A percentile compares a stretch with the other conserved stretches of the same genome.
These are phyloP conservation scores for Protaetia brevitarsis DNA, from an alignment of 1,140 invertebrate species.

Conservation along the genomic window DNA sequence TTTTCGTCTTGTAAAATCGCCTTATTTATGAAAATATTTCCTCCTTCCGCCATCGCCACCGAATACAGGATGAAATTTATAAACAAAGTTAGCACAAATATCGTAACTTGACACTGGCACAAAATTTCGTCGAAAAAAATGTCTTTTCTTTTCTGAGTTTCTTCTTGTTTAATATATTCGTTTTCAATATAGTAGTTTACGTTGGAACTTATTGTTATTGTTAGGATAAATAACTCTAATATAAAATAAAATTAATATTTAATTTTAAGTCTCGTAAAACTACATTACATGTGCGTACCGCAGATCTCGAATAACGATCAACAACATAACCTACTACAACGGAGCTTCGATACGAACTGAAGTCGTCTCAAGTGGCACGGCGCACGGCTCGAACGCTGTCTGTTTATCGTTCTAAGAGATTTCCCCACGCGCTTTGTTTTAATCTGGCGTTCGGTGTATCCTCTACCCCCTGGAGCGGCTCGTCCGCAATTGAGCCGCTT, in stretches of 20 bases:
- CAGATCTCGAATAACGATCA: background rate
- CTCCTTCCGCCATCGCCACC: background rate
- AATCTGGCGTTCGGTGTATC: background rate
- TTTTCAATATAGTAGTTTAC: background rate
- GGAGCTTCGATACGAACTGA: background rate
- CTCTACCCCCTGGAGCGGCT: background rate
- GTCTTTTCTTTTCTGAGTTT: background rate
- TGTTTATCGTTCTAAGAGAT: background rate
- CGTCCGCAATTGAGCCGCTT: background rate
- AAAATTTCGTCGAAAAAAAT: background rate
- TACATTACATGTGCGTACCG: background rate
- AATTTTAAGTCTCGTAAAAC: background rate
- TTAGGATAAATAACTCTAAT: background rate
- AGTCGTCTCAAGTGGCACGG: background rate
- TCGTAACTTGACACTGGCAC: background rate
- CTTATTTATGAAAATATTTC: background rate
- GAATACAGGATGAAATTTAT: background rate
- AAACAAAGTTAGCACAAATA: background rate
- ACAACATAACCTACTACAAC: background rate
- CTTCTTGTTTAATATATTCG: background rate
- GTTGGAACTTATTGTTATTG: background rate
- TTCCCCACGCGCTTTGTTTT: background rate
- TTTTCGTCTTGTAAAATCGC: conserved; percentile 4
- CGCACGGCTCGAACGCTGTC: background rate
- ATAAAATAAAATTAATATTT: background rate